A percentile compares a stretch with the other conserved stretches of the same genome.
Conservation (phyloP, 1,140 invertebrate genomes). For the Caenorhabditis tropicalis region DNA sequence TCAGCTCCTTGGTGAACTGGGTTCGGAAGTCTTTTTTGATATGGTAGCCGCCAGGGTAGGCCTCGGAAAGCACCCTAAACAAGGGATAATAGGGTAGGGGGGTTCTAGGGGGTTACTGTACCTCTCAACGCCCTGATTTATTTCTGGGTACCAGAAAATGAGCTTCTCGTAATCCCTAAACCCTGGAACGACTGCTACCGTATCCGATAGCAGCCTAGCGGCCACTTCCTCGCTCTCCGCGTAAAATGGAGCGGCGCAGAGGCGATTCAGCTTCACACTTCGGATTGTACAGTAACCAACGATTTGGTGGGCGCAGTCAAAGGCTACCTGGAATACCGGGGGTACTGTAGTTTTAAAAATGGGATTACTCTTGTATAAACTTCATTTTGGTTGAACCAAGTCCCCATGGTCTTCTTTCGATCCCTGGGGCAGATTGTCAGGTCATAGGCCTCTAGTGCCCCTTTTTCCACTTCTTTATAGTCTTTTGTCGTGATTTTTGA, state of each 20-base stretch:
- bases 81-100: neutral
- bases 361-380: neutral
- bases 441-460: neutral
- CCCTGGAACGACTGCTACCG: neutral
- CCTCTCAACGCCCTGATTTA: neutral
- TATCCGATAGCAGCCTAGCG: neutral
- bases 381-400: neutral
- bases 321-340: neutral
- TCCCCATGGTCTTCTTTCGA: neutral
- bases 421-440: neutral
- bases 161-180: neutral
- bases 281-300: conserved; percentile 11
- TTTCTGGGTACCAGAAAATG: neutral
- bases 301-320: neutral
- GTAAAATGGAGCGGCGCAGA: neutral
- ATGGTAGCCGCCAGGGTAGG: neutral
- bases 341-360: neutral
- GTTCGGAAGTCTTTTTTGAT: neutral
- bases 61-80: neutral
- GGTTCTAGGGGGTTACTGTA: neutral
- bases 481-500: neutral
- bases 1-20: neutral
- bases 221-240: neutral
- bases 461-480: neutral
- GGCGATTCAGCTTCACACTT: neutral